A percentile compares a stretch with the other conserved stretches of the same genome.
Conservation (phyloP, 2,113 vertebrate genomes). For the Todiramphus chloris region DNA sequence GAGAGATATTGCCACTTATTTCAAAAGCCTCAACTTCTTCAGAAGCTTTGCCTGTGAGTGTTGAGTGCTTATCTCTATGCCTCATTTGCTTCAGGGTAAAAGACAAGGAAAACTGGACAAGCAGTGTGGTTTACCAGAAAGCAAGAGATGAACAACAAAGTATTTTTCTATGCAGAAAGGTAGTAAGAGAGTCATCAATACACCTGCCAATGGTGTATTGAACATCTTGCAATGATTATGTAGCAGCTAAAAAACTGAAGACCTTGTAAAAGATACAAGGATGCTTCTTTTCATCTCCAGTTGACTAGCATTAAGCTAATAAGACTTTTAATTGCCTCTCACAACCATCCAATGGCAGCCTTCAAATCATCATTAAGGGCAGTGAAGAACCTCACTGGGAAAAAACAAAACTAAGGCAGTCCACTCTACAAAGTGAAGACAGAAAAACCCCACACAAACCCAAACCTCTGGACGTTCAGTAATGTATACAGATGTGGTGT, state of each 20-base stretch:
- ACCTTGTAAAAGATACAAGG: background rate
- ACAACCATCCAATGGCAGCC: background rate
- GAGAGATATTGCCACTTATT: background rate
- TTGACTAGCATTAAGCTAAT: background rate
- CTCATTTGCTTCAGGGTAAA: background rate
- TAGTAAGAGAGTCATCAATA: background rate
- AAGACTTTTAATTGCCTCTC: background rate
- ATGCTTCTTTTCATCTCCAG: background rate
- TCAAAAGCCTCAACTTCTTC: background rate
- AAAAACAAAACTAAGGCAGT: background rate
- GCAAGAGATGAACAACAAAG: background rate
- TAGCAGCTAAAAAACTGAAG: background rate
- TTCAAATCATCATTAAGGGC: background rate
- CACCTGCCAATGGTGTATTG: background rate
- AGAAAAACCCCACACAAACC: too few relatives aligned
- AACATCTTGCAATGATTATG: background rate
- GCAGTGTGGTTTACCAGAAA: background rate
- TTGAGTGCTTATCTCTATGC: background rate
- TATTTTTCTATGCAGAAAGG: background rate
- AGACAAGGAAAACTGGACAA: background rate
- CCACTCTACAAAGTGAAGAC: background rate
- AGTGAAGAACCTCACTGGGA: background rate
- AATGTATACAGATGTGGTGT: background rate
- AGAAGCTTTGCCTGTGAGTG: background rate
- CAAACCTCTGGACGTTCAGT: background rate